phyloP scores from a whole-genome alignment of 30 jellyfish, hydroid and myxozoan species.

The Chrysaora quinquecirrha region DNA sequence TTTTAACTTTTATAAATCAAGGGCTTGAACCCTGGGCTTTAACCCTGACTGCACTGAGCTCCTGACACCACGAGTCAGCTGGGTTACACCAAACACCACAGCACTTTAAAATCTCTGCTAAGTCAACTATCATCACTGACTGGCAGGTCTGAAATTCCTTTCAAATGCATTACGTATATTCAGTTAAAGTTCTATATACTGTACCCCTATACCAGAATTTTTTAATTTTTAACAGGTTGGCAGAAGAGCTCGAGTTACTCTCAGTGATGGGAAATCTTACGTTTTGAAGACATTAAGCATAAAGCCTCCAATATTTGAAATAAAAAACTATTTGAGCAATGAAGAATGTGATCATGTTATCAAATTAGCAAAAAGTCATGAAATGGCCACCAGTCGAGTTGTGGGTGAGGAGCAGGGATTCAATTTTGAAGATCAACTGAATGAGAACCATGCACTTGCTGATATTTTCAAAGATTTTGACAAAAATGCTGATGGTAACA shows the following conservation, averaged over 20 bases:
- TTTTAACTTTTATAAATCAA: no score
- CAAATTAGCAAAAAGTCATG: slow-evolving; percentile 40
- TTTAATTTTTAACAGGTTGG: slow-evolving; percentile 36
- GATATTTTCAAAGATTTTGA: slow-evolving; percentile 46
- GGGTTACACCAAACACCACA: no score
- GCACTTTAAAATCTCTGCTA: no score
- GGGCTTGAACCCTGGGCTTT: no score
- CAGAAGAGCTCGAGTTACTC: neutral
- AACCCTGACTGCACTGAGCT: no score
- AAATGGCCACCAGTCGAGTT: slow-evolving; percentile 42
- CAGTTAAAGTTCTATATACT: no score
- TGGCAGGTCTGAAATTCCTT: no score
- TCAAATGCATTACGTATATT: no score
- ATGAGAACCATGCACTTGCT: neutral
- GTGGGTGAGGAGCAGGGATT: slow-evolving; percentile 16
- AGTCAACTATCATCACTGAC: no score
- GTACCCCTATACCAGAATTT: no score
- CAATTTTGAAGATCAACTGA: neutral
- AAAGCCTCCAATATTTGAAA: slow-evolving; percentile 67
- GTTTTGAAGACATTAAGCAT: slow-evolving; percentile 25
- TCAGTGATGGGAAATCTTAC: slow-evolving; percentile 25
- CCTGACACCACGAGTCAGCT: no score
- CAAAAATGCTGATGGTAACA: slow-evolving; percentile 21
- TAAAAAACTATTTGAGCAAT: slow-evolving; percentile 24
- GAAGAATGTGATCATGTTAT: slow-evolving; percentile 66